phyloP scores from a whole-genome alignment of 2,888 invertebrate species.

The Eulithis testata region DNA sequence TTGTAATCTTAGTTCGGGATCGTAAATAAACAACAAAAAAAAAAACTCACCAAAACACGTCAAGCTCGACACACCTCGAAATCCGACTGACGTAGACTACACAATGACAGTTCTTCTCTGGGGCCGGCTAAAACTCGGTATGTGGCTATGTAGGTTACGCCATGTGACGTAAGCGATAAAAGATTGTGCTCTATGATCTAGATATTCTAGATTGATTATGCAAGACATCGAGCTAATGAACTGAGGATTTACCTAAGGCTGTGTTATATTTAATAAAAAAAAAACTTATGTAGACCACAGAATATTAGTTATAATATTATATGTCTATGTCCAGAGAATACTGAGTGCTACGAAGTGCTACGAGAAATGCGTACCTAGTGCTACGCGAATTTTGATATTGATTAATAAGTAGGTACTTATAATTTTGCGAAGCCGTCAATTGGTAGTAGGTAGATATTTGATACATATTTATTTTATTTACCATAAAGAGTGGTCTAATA shows the following conservation, averaged over 20 bases:
- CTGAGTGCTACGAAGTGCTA: not conserved
- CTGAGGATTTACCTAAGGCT: too few relatives aligned
- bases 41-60: conserved; percentile 3
- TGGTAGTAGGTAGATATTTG: too few relatives aligned
- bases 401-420: too few relatives aligned
- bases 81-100: not conserved
- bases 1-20: too few relatives aligned
- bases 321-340: too few relatives aligned
- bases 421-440: too few relatives aligned
- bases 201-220: conserved; percentile 1
- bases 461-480: too few relatives aligned
- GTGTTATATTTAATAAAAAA: too few relatives aligned
- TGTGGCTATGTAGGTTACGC: conserved; percentile 4
- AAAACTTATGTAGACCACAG: too few relatives aligned
- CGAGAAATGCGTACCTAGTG: not conserved
- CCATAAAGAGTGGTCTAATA: too few relatives aligned
- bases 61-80: not conserved
- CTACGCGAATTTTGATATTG: too few relatives aligned
- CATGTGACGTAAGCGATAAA: conserved; percentile 12
- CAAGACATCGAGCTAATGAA: not conserved
- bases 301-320: too few relatives aligned
- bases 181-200: not conserved
- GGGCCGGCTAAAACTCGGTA: conserved; percentile 1
- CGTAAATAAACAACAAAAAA: conserved; percentile 1
- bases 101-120: not conserved